Conservation (phyloP, 2,797 vertebrate species). For the Rhinophrynus dorsalis region DNA sequence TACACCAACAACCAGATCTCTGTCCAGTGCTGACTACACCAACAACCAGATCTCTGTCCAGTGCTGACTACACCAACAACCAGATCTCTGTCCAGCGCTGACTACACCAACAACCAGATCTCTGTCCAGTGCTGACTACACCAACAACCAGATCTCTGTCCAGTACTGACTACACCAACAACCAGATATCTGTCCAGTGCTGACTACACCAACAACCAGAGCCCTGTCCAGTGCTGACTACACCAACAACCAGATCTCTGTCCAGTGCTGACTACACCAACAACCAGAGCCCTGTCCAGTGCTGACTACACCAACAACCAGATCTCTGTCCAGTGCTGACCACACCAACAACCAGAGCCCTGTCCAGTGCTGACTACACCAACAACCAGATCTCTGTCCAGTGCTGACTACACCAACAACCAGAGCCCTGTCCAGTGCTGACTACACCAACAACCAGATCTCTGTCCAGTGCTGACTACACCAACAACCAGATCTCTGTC, state of each 20-base stretch:
- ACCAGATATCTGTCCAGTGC: too few relatives aligned
- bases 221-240: background rate
- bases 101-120: too few relatives aligned
- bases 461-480: constrained; percentile 29
- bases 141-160: background rate
- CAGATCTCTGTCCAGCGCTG: background rate
- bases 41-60: too few relatives aligned
- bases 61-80: background rate
- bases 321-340: constrained; percentile 38
- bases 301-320: too few relatives aligned
- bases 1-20: background rate
- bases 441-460: too few relatives aligned
- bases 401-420: background rate
- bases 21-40: background rate
- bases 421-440: background rate
- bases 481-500: background rate
- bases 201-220: background rate
- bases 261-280: constrained; percentile 19
- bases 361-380: background rate
- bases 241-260: too few relatives aligned
- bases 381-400: too few relatives aligned
- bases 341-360: background rate
- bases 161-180: too few relatives aligned
- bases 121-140: constrained; percentile 29
- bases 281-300: background rate